phyloP scores from a whole-genome alignment of 2,888 invertebrate species.

The Harmothoe impar region DNA sequence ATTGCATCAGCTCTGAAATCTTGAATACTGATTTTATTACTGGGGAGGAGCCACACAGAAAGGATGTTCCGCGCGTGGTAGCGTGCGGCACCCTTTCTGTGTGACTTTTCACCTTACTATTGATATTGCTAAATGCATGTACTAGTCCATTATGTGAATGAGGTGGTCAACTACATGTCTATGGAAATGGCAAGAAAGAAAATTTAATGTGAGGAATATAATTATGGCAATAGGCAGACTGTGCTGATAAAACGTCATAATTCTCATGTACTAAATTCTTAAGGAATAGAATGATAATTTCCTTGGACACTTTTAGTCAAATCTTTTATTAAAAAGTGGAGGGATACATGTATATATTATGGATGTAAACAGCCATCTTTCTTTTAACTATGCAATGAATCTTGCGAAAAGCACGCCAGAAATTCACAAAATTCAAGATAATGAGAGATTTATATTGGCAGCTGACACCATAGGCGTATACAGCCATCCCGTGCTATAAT shows the following conservation, averaged over 20 bases:
- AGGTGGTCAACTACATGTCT: not conserved
- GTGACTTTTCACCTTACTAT: not conserved
- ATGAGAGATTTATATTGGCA: not conserved
- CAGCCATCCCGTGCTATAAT: not conserved
- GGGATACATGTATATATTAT: not conserved
- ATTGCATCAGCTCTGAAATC: no score
- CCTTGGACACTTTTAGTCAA: not conserved
- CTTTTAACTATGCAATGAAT: not conserved
- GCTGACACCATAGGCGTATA: not conserved
- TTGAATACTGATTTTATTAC: no score
- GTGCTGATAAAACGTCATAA: no score
- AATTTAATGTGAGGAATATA: no score
- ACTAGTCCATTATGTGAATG: not conserved
- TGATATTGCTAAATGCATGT: slow-evolving; percentile 19
- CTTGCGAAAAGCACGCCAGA: not conserved
- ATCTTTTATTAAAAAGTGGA: no score
- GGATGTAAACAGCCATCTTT: not conserved
- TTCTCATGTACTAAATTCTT: no score
- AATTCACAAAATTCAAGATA: not conserved
- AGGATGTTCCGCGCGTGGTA: no score
- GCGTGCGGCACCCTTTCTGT: not conserved
- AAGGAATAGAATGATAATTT: no score
- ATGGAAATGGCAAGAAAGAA: no score
- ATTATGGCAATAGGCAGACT: no score
- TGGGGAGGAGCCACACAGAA: no score